Evolutionary conservation across 2,113 vertebrate genomes (phyloP).

Genomic region (Promerops cafer): DNA sequence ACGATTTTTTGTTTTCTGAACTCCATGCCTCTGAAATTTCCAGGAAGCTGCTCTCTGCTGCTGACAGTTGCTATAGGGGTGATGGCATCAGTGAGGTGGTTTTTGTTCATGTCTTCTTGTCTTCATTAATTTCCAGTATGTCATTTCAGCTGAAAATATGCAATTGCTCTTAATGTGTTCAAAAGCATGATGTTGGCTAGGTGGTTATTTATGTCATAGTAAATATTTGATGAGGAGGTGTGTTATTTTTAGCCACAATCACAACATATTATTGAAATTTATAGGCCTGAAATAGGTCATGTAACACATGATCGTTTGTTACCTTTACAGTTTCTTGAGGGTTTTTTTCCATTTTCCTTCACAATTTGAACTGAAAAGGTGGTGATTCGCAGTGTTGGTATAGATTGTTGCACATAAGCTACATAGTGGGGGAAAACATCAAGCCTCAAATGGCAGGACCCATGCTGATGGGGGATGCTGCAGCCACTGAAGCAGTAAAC

Average conservation of each 20-base stretch:
- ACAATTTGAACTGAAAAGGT: background rate
- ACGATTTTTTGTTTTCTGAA: background rate
- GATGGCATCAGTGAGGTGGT: background rate
- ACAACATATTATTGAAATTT: background rate
- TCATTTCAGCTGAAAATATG: background rate
- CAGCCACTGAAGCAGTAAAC: background rate
- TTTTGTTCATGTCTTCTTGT: background rate
- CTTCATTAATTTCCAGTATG: background rate
- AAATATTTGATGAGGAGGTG: constrained; percentile 14
- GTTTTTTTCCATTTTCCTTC: background rate
- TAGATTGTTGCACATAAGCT: background rate
- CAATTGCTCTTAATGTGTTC: background rate
- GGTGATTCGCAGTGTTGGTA: background rate
- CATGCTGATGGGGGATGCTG: background rate
- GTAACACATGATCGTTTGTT: background rate
- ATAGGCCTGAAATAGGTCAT: background rate
- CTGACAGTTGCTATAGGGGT: background rate
- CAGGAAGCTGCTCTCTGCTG: background rate
- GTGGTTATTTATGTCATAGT: background rate
- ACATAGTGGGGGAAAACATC: background rate
- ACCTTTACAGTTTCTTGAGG: background rate
- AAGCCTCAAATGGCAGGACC: background rate
- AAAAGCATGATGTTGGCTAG: background rate
- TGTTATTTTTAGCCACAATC: constrained; percentile 5
- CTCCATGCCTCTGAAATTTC: background rate